Evolutionary conservation across 2,888 invertebrate genomes (phyloP).

Genomic region (Bruchidius siliquastri): DNA sequence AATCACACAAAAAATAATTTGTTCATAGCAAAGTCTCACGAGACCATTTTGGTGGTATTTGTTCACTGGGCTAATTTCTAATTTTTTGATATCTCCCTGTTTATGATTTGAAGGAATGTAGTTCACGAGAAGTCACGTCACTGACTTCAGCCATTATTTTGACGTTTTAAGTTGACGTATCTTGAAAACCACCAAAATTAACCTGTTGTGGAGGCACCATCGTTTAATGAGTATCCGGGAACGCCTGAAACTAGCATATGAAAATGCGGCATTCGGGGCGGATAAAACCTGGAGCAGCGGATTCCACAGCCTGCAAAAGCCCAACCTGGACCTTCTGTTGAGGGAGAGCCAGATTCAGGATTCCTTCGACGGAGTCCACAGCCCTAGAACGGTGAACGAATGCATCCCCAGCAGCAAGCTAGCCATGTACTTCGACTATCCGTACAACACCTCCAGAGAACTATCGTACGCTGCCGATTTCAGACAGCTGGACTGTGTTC

Average conservation of each 20-base stretch:
- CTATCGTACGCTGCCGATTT: conserved; percentile 39
- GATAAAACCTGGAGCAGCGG: conserved; percentile 39
- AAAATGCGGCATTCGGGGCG: conserved; percentile 39
- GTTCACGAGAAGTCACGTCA: neutral
- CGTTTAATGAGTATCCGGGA: conserved; percentile 31
- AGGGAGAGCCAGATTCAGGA: conserved; percentile 24
- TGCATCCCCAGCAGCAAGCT: conserved; percentile 62
- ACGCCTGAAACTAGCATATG: conserved; percentile 39
- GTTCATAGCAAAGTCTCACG: no score
- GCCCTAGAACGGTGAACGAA: conserved; percentile 55
- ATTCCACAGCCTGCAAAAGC: conserved; percentile 30
- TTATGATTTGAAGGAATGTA: neutral
- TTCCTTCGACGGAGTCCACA: conserved; percentile 30
- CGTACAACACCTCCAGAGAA: conserved; percentile 50
- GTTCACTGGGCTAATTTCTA: no score
- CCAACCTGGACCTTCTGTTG: conserved; percentile 37
- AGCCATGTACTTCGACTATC: conserved; percentile 50
- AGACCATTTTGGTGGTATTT: no score
- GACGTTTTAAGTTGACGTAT: conserved; percentile 14
- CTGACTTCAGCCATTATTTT: conserved; percentile 20
- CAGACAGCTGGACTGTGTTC: conserved; percentile 16
- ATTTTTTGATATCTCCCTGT: neutral
- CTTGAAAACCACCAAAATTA: conserved; percentile 13
- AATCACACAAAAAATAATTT: no score
- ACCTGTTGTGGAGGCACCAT: conserved; percentile 15